phyloP scores from a whole-genome alignment of 2,113 vertebrate species.

The Podilymbus podiceps region DNA sequence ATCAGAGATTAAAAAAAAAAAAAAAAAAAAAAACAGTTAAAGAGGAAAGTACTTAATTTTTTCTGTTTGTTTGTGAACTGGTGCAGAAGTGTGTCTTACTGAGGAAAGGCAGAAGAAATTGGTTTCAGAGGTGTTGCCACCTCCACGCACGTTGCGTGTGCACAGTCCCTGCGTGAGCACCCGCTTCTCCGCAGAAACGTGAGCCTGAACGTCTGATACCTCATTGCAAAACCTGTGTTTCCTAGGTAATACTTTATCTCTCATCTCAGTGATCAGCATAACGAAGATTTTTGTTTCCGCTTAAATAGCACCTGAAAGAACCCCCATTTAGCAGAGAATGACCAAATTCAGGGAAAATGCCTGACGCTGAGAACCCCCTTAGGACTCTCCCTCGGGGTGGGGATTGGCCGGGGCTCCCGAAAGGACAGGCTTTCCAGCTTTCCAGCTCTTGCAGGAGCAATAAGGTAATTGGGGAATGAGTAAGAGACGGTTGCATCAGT shows the following conservation, averaged over 20 bases:
- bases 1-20: not conserved
- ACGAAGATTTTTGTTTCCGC: slow-evolving; percentile 11
- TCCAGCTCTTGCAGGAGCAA: not conserved
- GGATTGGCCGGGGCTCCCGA: not conserved
- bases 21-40: not conserved
- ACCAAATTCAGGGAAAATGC: not conserved
- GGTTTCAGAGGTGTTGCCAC: not conserved
- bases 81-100: not conserved
- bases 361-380: not conserved
- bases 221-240: not conserved
- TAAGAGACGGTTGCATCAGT: not conserved
- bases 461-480: slow-evolving; percentile 19
- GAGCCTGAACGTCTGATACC: not conserved
- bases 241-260: slow-evolving; percentile 26
- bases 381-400: not conserved
- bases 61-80: not conserved
- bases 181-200: not conserved
- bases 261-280: slow-evolving; percentile 4
- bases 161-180: not conserved
- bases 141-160: accelerated
- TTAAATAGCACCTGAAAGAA: slow-evolving; percentile 34
- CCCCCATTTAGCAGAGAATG: not conserved
- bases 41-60: not conserved
- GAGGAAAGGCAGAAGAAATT: not conserved
- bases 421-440: slow-evolving; percentile 8